Evolutionary conservation across 92 coral and sea anemone genomes (phyloP).

Genomic region (Parazoanthus swiftii): DNA sequence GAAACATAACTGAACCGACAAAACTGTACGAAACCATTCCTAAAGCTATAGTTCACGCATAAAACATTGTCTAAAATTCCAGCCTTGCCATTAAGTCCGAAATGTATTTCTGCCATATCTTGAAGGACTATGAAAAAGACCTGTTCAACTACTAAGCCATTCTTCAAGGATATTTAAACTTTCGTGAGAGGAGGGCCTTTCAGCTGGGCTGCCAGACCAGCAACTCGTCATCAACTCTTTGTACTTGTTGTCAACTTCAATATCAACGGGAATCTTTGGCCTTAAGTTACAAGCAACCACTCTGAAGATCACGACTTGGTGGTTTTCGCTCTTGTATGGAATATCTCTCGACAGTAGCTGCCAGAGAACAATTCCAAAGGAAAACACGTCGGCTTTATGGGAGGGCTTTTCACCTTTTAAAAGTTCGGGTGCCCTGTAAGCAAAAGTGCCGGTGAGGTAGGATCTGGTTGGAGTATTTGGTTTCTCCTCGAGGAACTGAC

Average conservation of each 20-base stretch:
- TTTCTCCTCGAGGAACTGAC: slow-evolving; percentile 80
- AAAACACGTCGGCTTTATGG: slow-evolving; percentile 88
- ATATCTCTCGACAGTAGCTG: slow-evolving; percentile 88
- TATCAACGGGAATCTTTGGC: slow-evolving; percentile 77
- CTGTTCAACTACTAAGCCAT: slow-evolving; percentile 45
- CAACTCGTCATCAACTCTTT: slow-evolving; percentile 86
- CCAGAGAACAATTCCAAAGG: slow-evolving; percentile 87
- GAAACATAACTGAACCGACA: neutral
- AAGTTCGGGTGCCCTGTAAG: slow-evolving; percentile 97
- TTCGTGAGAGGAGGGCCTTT: slow-evolving; percentile 75
- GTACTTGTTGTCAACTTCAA: slow-evolving; percentile 81
- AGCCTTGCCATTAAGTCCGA: neutral
- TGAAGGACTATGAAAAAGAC: neutral
- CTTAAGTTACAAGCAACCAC: slow-evolving; percentile 87
- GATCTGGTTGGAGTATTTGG: slow-evolving; percentile 93
- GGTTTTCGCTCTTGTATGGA: slow-evolving; percentile 84
- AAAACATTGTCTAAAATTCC: slow-evolving; percentile 8
- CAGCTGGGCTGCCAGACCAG: slow-evolving; percentile 74
- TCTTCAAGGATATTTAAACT: slow-evolving; percentile 44
- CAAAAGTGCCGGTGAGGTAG: slow-evolving; percentile 91
- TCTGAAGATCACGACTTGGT: slow-evolving; percentile 89
- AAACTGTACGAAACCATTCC: neutral
- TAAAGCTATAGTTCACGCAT: neutral
- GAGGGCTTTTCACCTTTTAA: slow-evolving; percentile 86
- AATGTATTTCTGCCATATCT: neutral